Conservation (phyloP, 2,113 vertebrate genomes). For the Mirounga angustirostris region DNA sequence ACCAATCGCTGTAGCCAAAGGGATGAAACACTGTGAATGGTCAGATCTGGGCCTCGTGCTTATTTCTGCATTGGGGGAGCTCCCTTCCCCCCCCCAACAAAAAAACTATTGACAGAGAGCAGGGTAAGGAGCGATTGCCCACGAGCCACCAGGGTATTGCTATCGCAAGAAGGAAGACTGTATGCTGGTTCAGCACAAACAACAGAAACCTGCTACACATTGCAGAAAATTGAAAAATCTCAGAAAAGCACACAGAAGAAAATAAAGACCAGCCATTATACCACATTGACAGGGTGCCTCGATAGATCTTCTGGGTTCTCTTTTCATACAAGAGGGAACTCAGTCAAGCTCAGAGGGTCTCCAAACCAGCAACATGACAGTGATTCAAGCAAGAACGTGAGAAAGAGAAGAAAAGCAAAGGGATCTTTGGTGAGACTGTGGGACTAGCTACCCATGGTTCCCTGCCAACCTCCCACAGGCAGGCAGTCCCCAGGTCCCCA, state of each 20-base stretch:
- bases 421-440: not conserved
- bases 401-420: not conserved
- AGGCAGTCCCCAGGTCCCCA: not conserved
- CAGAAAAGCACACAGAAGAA: not conserved
- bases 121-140: not conserved
- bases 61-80: not conserved
- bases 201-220: not conserved
- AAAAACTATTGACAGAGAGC: rapidly evolving
- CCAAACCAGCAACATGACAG: not conserved
- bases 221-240: not conserved
- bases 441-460: not conserved
- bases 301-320: not conserved
- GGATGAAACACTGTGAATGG: no score
- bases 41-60: not conserved
- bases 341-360: not conserved
- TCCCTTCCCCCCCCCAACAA: rapidly evolving
- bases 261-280: not conserved
- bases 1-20: not conserved
- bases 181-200: not conserved
- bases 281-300: not conserved
- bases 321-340: not conserved
- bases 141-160: not conserved
- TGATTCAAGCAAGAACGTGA: not conserved
- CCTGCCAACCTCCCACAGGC: not conserved
- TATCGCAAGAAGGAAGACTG: not conserved